A percentile compares a stretch with the other conserved stretches of the same genome.
These are phyloP conservation scores for Agelas oroides DNA, from an alignment of 37 sponge, comb jelly and placozoan genomes.

Conservation along the genomic window DNA sequence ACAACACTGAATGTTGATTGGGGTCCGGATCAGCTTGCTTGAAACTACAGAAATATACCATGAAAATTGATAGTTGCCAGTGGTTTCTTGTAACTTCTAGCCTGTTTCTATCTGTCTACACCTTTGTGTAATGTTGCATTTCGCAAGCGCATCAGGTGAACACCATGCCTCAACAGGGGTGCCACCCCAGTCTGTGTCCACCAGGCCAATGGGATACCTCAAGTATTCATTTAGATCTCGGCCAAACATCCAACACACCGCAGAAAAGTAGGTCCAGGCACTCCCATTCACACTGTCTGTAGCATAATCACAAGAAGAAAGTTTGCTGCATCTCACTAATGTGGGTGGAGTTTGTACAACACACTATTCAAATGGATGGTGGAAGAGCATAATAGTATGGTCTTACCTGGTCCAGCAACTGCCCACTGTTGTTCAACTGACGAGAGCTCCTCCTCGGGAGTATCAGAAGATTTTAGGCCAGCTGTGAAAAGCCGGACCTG, in stretches of 20 bases:
- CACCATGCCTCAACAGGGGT: conserved; percentile 80
- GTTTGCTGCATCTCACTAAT: too few species aligned
- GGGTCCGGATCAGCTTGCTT: background rate
- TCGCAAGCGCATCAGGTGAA: conserved; percentile 71
- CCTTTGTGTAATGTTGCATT: conserved; percentile 28
- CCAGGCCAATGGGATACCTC: conserved; percentile 68
- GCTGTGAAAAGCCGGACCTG: conserved; percentile 73
- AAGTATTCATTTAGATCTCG: conserved; percentile 48
- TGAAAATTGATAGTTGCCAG: too few species aligned
- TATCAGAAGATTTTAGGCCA: conserved; percentile 29
- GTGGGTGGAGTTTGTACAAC: too few species aligned
- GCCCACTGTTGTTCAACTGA: conserved; percentile 47
- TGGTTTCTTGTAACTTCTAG: too few species aligned
- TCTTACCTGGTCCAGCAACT: conserved; percentile 58
- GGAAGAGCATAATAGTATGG: too few species aligned
- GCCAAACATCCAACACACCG: conserved; percentile 80
- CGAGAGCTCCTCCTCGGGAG: conserved; percentile 43
- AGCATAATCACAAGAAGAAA: too few species aligned
- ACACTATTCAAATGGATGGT: too few species aligned
- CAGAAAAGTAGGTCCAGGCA: conserved; percentile 70
- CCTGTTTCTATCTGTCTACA: too few species aligned
- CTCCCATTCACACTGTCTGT: conserved; percentile 39
- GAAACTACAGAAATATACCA: too few species aligned
- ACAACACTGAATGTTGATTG: conserved; percentile 53
- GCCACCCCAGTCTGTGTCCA: conserved; percentile 76